phyloP scores from a whole-genome alignment of 2,797 vertebrate genomes.

The Myotis vivesi region DNA sequence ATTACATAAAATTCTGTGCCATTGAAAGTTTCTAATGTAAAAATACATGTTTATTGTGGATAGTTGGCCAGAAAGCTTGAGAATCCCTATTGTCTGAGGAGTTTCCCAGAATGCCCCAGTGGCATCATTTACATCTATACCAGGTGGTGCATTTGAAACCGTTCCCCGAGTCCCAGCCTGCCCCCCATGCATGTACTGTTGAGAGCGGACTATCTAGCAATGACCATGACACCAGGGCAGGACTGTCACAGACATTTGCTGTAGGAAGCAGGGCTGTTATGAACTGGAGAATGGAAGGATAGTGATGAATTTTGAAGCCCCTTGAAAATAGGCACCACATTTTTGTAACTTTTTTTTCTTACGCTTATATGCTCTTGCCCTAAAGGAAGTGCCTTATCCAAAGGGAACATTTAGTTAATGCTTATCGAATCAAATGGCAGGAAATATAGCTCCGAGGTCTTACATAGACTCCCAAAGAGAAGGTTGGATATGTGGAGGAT shows the following conservation, averaged over 20 bases:
- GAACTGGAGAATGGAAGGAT: background rate
- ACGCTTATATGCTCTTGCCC: too few relatives aligned
- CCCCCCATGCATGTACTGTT: rapidly evolving
- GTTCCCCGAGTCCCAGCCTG: rapidly evolving
- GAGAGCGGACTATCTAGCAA: background rate
- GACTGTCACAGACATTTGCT: background rate
- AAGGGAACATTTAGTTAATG: background rate
- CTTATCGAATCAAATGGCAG: background rate
- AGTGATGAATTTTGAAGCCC: background rate
- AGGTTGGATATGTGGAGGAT: background rate
- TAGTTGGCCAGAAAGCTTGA: background rate
- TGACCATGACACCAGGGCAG: background rate
- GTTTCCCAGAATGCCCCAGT: rapidly evolving
- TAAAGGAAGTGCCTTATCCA: background rate
- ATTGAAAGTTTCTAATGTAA: background rate
- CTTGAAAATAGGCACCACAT: background rate
- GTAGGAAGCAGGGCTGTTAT: background rate
- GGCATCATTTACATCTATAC: background rate
- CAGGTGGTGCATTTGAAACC: background rate
- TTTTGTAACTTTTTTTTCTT: background rate
- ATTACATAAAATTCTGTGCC: background rate
- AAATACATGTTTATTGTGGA: background rate
- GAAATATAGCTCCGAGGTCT: background rate
- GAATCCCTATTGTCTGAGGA: background rate
- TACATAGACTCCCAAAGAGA: background rate